Evolutionary conservation across 2,797 vertebrate genomes (phyloP), one percentile per base, ranked within the genome.

Genomic region (Mormyrus hasselquistii): DNA sequence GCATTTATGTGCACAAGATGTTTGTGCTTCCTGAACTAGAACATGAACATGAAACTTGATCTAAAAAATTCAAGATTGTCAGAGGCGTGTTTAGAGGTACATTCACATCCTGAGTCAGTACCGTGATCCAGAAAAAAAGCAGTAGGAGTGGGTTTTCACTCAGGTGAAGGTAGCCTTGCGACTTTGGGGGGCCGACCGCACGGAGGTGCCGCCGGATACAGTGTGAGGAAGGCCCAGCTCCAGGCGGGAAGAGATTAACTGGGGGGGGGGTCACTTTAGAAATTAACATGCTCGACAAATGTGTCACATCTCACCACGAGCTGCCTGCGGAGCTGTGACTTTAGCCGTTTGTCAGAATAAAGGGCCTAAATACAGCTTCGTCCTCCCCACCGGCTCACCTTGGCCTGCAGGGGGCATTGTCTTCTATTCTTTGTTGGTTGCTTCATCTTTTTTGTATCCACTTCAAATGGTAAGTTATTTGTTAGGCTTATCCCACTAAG

Each of bases 281-380:
- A 86, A 86, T 86, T n/a, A 86, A 55, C 85, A 57, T 86, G 85
- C 83, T 50, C 49, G 22, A 53, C 49, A 53, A 53, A 86, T 12
- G 22, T 29, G 44, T 49, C 22, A 14, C 47, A 55, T 86, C 84
- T 57, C 49, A 22, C 52, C 29, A 3, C 29, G 0, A 22, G 29
- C 29, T 19, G 50, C 52, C 29, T 38, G 50, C 19, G 19, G 14
- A 86, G 29, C 52, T 57, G 52, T 38, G 25, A 57, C 49, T 86
- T 22, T 29, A 16, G 44, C 50, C 19, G 50, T 86, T 29, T 53
- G 22, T 86, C 29, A 34, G 25, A 57, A 38, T n/a, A 9, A 86
- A 7, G 49, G 52, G n/a, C 9, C 82, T 50, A 84, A 84, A 50
- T 41, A 29, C 10, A 2, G 49, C 52, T 34, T 57, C 1, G 6